Evolutionary conservation across 2,888 invertebrate species (phyloP).

Genomic region (Myopa testacea): DNA sequence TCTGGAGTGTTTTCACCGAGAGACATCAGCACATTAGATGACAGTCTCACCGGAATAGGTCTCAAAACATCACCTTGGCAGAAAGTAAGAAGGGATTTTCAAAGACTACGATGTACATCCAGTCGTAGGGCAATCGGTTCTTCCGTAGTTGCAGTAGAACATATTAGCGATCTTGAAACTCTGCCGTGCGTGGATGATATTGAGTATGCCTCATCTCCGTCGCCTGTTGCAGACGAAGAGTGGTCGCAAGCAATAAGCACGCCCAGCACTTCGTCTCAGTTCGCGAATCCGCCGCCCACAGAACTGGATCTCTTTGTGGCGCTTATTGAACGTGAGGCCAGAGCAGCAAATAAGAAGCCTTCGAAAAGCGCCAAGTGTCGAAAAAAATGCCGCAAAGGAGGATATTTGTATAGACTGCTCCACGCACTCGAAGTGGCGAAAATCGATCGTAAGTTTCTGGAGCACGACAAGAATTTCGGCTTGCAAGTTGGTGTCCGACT

Average conservation of each 20-base stretch:
- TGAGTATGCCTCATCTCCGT: conserved; percentile 17
- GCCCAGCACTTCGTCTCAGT: conserved; percentile 28
- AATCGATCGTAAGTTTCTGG: conserved; percentile 45
- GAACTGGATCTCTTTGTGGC: conserved; percentile 49
- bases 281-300: conserved; percentile 29
- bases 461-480: conserved; percentile 47
- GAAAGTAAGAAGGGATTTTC: conserved; percentile 18
- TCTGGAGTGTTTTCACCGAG: not conserved
- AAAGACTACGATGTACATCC: not conserved
- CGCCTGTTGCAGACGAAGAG: conserved; percentile 19
- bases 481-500: conserved; percentile 42
- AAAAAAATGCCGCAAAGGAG: conserved; percentile 42
- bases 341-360: not conserved
- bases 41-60: not conserved
- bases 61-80: conserved; percentile 19
- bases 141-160: not conserved
- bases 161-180: not conserved
- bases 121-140: not conserved
- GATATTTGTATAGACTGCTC: conserved; percentile 43
- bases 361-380: not conserved
- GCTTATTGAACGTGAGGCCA: conserved; percentile 45
- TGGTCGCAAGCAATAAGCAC: conserved; percentile 30
- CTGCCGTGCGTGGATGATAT: not conserved
- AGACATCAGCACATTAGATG: not conserved
- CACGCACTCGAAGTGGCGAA: conserved; percentile 37